Evolutionary conservation across 2,113 vertebrate species (phyloP).

Genomic region (Halichoeres trimaculatus): DNA sequence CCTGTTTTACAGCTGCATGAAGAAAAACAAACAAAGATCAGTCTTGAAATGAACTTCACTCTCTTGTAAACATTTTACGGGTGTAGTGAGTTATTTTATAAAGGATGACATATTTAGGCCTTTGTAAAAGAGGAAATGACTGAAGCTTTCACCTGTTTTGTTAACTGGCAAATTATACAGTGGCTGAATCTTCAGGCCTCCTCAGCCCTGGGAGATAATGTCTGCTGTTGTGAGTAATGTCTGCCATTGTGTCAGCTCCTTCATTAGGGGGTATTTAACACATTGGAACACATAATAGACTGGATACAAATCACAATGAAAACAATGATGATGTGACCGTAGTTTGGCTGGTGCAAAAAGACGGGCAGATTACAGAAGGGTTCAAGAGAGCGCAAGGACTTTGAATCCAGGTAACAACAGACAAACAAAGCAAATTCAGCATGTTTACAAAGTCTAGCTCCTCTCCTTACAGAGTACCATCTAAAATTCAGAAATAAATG

Average conservation of each 20-base stretch:
- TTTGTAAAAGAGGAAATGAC: constrained; percentile 59
- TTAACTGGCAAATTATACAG: constrained; percentile 35
- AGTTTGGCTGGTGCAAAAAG: background rate
- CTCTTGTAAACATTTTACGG: constrained; percentile 69
- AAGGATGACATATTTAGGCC: constrained; percentile 20
- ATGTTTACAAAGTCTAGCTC: no score
- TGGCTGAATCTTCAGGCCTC: constrained; percentile 7
- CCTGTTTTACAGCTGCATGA: constrained; percentile 46
- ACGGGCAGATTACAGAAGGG: background rate
- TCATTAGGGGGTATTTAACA: constrained; percentile 39
- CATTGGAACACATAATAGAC: constrained; percentile 33
- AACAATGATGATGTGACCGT: constrained; percentile 10
- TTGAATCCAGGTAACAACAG: no score
- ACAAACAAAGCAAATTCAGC: no score
- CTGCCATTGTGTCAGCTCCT: constrained; percentile 43
- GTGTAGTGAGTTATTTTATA: constrained; percentile 19
- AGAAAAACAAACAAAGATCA: constrained; percentile 38
- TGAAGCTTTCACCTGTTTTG: constrained; percentile 18
- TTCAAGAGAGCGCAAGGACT: no score
- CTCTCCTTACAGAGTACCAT: no score
- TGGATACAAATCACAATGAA: constrained; percentile 1
- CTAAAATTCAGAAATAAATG: no score
- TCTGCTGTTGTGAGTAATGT: constrained; percentile 65
- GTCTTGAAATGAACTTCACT: constrained; percentile 59
- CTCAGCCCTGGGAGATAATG: constrained; percentile 30